Conservation (phyloP, 2,113 vertebrate species). For the Lampris incognitus region DNA sequence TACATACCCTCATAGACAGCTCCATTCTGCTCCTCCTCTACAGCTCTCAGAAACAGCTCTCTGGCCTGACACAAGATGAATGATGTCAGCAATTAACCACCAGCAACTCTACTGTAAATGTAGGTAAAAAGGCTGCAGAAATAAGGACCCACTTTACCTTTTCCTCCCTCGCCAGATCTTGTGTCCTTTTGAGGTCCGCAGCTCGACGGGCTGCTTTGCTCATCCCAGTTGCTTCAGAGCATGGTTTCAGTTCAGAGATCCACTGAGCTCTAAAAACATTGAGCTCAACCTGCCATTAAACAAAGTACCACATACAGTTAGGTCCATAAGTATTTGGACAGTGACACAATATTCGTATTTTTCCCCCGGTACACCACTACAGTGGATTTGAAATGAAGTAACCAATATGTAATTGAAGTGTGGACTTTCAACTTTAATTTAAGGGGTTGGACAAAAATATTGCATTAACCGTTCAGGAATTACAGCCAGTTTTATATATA, state of each 20-base stretch:
- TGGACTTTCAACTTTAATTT: too few relatives aligned
- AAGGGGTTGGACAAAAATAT: too few relatives aligned
- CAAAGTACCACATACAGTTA: neutral
- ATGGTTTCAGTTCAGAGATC: slow-evolving; percentile 96
- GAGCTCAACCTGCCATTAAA: slow-evolving; percentile 87
- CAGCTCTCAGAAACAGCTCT: slow-evolving; percentile 95
- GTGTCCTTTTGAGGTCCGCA: slow-evolving; percentile 85
- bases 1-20: slow-evolving; percentile 94
- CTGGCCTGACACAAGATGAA: slow-evolving; percentile 83
- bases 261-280: slow-evolving; percentile 94
- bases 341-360: too few relatives aligned
- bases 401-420: too few relatives aligned
- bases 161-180: slow-evolving; percentile 90
- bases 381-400: too few relatives aligned
- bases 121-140: neutral
- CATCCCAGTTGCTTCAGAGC: slow-evolving; percentile 76
- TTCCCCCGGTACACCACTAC: too few relatives aligned
- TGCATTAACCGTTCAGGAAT: too few relatives aligned
- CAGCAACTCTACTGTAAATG: neutral
- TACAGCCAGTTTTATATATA: too few relatives aligned
- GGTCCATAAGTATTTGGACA: too few relatives aligned
- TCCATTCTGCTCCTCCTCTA: slow-evolving; percentile 95
- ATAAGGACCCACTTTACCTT: slow-evolving; percentile 79
- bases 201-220: slow-evolving; percentile 78
- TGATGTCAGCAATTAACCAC: slow-evolving; percentile 13